These are phyloP conservation scores for Drosophila quadrilineata DNA, from an alignment of 1,140 invertebrate genomes.

Conservation along the genomic window DNA sequence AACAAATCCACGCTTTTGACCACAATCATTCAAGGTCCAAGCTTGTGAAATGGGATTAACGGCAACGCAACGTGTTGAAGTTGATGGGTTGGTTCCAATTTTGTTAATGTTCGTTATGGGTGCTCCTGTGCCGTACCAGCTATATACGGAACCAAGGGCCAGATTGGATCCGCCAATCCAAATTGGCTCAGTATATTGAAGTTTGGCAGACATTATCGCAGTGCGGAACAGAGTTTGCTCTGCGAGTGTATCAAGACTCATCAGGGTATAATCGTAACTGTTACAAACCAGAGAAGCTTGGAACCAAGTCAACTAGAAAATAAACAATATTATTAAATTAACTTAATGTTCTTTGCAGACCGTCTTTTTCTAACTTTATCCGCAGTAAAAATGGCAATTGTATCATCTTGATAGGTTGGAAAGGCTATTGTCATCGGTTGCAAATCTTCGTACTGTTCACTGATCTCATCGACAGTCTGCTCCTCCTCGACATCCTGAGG, in stretches of 20 bases:
- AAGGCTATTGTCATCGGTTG: neutral
- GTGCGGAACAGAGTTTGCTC: no score
- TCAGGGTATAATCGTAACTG: no score
- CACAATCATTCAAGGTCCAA: neutral
- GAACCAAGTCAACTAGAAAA: no score
- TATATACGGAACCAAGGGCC: neutral
- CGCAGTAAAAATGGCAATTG: no score
- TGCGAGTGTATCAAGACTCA: no score
- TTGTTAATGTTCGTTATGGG: neutral
- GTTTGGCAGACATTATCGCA: neutral
- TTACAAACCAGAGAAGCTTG: no score
- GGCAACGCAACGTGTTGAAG: neutral
- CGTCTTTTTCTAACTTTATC: no score
- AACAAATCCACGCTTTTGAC: neutral
- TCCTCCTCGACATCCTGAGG: neutral
- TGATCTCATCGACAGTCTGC: neutral
- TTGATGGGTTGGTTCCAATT: neutral
- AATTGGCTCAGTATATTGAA: neutral
- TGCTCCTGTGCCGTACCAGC: neutral
- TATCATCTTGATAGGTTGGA: no score
- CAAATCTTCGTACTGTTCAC: no score
- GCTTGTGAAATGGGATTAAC: neutral
- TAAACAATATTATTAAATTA: no score
- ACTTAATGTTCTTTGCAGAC: no score
- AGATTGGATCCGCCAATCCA: neutral